Percentiles rank a stretch among this genome's conserved stretches.
Conservation (phyloP, 2,888 invertebrate species). For the Caenorhabditis angaria region DNA sequence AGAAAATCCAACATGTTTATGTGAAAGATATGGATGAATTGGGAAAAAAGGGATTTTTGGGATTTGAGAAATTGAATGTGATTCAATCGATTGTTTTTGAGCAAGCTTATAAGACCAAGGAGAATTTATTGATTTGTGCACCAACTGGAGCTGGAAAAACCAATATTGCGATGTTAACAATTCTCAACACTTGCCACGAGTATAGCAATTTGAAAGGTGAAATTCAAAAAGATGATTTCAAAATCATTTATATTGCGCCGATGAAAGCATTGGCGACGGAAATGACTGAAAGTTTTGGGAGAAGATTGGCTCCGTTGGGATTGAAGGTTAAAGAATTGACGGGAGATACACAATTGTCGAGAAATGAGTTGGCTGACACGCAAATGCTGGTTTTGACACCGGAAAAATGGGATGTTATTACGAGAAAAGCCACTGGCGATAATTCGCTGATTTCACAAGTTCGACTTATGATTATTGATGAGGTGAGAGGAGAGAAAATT, state of each 20-base stretch:
- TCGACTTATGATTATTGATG: slow-evolving; percentile 92
- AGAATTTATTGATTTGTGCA: slow-evolving; percentile 95
- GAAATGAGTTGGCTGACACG: slow-evolving; percentile 90
- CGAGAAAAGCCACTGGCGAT: slow-evolving; percentile 86
- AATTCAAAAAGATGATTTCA: slow-evolving; percentile 89
- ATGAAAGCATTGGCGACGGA: slow-evolving; percentile 99
- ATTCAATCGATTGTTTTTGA: slow-evolving; percentile 96
- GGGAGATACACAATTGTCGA: slow-evolving; percentile 96
- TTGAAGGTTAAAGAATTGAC: slow-evolving; percentile 87
- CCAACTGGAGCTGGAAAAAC: slow-evolving; percentile 98
- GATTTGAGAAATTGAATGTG: slow-evolving; percentile 85
- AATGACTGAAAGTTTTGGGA: slow-evolving; percentile 85
- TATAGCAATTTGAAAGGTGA: slow-evolving; percentile 81
- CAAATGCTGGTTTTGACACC: slow-evolving; percentile 98
- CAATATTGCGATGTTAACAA: slow-evolving; percentile 91
- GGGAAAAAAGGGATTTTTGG: slow-evolving; percentile 87
- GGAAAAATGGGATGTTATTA: slow-evolving; percentile 99
- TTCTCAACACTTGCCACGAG: slow-evolving; percentile 88
- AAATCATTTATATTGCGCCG: slow-evolving; percentile 98
- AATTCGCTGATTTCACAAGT: slow-evolving; percentile 88
- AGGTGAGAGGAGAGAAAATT: slow-evolving; percentile 77
- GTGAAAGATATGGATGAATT: slow-evolving; percentile 79
- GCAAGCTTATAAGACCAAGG: slow-evolving; percentile 92
- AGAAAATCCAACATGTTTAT: slow-evolving; percentile 76
- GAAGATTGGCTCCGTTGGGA: slow-evolving; percentile 82